A percentile compares a stretch with the other conserved stretches of the same genome.
These are phyloP conservation scores for Ellobius talpinus DNA, from an alignment of 2,113 vertebrate species.

Conservation along the genomic window DNA sequence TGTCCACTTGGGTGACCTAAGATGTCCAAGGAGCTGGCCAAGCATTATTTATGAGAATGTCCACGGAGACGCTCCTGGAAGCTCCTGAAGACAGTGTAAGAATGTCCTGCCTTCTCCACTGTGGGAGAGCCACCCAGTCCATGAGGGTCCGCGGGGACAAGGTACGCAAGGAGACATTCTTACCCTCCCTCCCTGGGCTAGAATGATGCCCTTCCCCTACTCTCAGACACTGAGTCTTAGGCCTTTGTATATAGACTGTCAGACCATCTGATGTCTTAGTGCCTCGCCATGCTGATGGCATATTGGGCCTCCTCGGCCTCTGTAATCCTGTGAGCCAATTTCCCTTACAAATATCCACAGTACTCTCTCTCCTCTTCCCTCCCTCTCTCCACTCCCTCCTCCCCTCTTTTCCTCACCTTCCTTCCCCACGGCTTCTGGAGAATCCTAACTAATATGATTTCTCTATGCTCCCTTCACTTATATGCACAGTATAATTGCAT, in stretches of 20 bases:
- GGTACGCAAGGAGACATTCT: background rate
- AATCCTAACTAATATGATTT: background rate
- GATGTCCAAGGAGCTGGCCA: background rate
- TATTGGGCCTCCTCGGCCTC: background rate
- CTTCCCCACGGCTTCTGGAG: background rate
- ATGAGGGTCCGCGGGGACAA: background rate
- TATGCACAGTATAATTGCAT: background rate
- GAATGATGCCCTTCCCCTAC: background rate
- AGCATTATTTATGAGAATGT: background rate
- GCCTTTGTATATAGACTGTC: background rate
- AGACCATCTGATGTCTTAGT: background rate
- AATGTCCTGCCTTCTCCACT: background rate
- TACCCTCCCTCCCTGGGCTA: background rate
- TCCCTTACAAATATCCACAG: background rate
- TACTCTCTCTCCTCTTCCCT: background rate
- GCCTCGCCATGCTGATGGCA: too few relatives aligned
- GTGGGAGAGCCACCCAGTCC: too few relatives aligned
- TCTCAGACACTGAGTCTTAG: background rate
- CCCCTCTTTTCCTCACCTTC: too few relatives aligned
- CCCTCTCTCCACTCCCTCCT: too few relatives aligned
- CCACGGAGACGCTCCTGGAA: background rate
- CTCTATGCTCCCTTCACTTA: background rate
- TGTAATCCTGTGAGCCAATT: background rate
- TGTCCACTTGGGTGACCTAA: background rate
- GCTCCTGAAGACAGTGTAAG: background rate